Base-by-base conservation (phyloP, 1,140 invertebrate genomes). In the Hydropsyche tenuis region DNA sequence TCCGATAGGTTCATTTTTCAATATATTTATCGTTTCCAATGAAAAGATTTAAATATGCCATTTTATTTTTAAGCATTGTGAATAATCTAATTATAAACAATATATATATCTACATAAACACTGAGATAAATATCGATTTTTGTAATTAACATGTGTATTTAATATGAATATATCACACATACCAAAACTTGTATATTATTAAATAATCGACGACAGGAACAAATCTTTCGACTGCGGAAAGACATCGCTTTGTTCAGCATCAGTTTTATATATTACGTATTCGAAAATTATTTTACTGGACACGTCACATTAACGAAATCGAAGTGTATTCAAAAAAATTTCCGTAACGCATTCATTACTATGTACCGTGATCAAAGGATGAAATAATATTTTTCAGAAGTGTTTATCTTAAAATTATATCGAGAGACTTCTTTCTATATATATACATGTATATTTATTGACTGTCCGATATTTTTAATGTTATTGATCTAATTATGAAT, bases 11-110 rank as follows among this genome's bases (percentile, higher is more conserved):
- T 37, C 45, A 48, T 16, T 48, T 12, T 12, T n/a, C 16, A 48
- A 48, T 48, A 48, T 48, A 14, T 7, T n/a, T 48, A 6, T 6
- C 16, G 16, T 48, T 48, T 48, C 3, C 45, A 48, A 25, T 4
- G 30, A 37, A 3, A 37, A 4, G n/a, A n/a, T 37, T 43, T 62
- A 46, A 75, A 73, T 74, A 51, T 74, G 75, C 75, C 75, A 77
- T 77, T 77, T 68, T 77, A 73, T 53, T 77, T 77, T 77, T 74
- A 73, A 74, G 66, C 65, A 69, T 65, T 48, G 27, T 48, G 22
- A 60, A 66, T 65, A 65, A 42, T 18, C 27, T 65, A 65, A 18
- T 65, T 16, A 65, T 65, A 65, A 43, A 63, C 23, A 25, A 37
- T 4, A 11, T 14, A 51, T 16, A 51, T 51, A 22, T 62, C 25